phyloP scores from a whole-genome alignment of 2,113 vertebrate species.

The Erythrocercus mccallii region DNA sequence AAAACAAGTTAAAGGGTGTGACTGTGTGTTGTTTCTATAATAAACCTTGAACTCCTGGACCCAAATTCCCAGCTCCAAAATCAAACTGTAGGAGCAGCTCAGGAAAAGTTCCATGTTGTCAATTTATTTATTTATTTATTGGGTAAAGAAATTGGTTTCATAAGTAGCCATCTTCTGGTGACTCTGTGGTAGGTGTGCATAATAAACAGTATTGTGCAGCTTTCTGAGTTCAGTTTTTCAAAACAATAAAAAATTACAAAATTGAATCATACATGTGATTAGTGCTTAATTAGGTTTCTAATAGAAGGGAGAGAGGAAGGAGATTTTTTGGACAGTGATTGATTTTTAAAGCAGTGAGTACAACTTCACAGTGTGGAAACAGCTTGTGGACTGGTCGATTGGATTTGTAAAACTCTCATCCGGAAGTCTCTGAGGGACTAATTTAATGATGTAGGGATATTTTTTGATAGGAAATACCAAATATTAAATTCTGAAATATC shows the following conservation, averaged over 20 bases:
- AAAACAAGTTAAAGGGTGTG: not conserved
- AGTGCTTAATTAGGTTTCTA: not conserved
- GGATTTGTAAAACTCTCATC: not conserved
- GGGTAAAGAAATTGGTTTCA: not conserved
- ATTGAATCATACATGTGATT: not conserved
- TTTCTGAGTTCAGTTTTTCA: not conserved
- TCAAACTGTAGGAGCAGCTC: not conserved
- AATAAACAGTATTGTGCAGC: not conserved
- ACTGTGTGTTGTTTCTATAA: not conserved
- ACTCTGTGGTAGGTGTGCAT: not conserved
- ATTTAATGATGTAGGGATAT: not conserved
- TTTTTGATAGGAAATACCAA: not conserved
- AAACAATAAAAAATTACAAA: not conserved
- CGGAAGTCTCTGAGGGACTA: not conserved
- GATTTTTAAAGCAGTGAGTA: not conserved
- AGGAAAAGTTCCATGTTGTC: not conserved
- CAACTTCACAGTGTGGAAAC: not conserved
- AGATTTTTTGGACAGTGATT: not conserved
- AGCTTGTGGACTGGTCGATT: not conserved
- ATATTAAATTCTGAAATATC: not conserved
- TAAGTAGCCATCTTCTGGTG: not conserved
- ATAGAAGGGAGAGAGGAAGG: not conserved
- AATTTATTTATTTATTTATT: no score
- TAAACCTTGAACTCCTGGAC: not conserved
- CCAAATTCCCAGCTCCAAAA: not conserved